Conservation (phyloP, 2,888 invertebrate species). For the Leptopterna dolabrata region DNA sequence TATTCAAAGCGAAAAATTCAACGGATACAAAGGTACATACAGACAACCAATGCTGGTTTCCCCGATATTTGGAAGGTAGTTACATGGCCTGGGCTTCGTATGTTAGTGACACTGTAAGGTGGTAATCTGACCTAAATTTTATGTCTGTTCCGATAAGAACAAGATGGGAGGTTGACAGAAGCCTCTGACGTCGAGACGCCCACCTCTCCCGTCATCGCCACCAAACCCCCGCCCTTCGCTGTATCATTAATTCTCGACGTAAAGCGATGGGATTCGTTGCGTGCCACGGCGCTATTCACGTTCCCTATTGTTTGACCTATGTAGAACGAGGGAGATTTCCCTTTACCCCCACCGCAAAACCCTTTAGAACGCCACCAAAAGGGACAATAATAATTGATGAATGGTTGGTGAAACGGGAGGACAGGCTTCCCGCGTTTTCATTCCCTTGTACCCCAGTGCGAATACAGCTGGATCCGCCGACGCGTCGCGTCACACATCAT, state of each 20-base stretch:
- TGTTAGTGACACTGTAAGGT: no score
- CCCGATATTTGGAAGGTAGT: no score
- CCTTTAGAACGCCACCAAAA: neutral
- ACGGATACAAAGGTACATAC: no score
- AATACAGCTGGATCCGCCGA: neutral
- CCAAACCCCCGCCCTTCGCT: neutral
- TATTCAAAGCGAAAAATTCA: no score
- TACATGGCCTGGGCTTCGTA: no score
- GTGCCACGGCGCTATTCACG: slow-evolving; percentile 15
- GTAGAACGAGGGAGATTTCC: slow-evolving; percentile 35
- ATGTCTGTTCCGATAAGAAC: neutral
- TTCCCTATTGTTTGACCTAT: slow-evolving; percentile 32
- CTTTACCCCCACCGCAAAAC: neutral
- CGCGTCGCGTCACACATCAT: neutral
- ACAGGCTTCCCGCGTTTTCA: neutral
- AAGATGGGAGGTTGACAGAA: neutral
- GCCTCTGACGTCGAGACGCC: neutral
- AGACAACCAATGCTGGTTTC: no score
- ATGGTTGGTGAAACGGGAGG: slow-evolving; percentile 26
- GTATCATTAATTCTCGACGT: slow-evolving; percentile 31
- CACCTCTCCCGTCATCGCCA: neutral
- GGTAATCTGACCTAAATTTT: neutral
- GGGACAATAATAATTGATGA: slow-evolving; percentile 42
- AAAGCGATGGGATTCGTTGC: slow-evolving; percentile 35
- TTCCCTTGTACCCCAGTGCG: neutral